Conservation (phyloP, 2,888 invertebrate species). For the Dasypogon diadema region DNA sequence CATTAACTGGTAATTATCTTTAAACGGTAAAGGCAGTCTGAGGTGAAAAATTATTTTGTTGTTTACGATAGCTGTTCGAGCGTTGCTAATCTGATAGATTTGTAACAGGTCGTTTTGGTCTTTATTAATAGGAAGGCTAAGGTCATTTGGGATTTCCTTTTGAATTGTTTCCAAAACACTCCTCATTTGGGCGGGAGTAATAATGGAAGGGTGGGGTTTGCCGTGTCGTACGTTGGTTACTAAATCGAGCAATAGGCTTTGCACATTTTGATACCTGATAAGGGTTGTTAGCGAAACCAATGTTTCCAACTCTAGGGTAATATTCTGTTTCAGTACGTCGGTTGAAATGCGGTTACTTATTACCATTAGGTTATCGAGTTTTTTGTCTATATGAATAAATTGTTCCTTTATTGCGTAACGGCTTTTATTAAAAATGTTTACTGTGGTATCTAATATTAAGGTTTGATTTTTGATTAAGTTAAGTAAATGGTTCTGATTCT, state of each 20-base stretch:
- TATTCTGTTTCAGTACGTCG: neutral
- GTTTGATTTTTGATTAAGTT: conserved; percentile 57
- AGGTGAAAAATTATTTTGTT: conserved; percentile 8
- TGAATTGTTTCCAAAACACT: neutral
- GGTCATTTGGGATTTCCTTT: neutral
- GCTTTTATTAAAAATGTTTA: conserved; percentile 56
- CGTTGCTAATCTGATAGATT: neutral
- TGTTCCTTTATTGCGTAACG: neutral
- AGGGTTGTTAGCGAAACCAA: neutral
- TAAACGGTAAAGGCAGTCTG: neutral
- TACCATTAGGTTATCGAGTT: neutral
- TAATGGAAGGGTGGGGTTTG: conserved; percentile 14
- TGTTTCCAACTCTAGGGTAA: neutral
- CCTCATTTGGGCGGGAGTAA: neutral
- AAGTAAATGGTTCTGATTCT: conserved; percentile 54
- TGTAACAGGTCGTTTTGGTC: neutral
- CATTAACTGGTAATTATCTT: neutral
- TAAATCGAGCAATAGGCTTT: neutral
- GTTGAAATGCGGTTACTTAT: neutral
- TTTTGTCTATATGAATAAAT: neutral
- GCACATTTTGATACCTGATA: neutral
- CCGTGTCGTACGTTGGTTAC: neutral
- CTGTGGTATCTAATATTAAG: conserved; percentile 54
- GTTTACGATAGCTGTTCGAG: neutral
- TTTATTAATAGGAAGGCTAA: neutral